Conservation (phyloP, 2,888 invertebrate genomes). For the Hoplodrina ambigua region DNA sequence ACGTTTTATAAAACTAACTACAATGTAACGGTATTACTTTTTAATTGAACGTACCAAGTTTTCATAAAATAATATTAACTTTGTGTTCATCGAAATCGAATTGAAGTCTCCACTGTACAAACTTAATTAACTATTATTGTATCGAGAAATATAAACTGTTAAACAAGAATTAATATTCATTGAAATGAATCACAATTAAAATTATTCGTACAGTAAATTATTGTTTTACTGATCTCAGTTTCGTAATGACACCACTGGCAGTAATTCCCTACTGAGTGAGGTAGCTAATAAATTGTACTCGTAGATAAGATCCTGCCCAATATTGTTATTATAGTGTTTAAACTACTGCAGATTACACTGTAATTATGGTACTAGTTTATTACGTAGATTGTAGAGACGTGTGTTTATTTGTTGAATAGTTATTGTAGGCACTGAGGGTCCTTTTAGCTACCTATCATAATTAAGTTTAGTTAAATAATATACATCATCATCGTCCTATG, state of each 20-base stretch:
- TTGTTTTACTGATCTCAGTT: slow-evolving; percentile 37
- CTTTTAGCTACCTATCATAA: too few relatives aligned
- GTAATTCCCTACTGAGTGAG: slow-evolving; percentile 39
- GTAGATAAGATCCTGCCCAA: slow-evolving; percentile 52
- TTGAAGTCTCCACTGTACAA: background rate
- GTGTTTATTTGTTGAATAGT: background rate
- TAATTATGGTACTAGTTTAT: slow-evolving; percentile 33
- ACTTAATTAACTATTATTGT: background rate
- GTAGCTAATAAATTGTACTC: slow-evolving; percentile 49
- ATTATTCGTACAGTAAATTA: slow-evolving; percentile 12
- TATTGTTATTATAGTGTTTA: slow-evolving; percentile 52
- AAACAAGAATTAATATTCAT: background rate
- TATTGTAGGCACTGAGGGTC: too few relatives aligned
- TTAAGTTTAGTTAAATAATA: too few relatives aligned
- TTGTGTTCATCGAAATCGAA: background rate
- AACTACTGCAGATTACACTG: slow-evolving; percentile 49
- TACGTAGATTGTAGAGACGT: slow-evolving; percentile 11
- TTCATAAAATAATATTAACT: background rate
- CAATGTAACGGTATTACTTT: background rate
- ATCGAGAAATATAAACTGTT: slow-evolving; percentile 2
- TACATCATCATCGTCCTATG: too few relatives aligned
- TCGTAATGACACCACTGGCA: slow-evolving; percentile 7
- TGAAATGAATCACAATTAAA: slow-evolving; percentile 8
- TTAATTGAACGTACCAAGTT: background rate
- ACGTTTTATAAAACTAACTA: background rate